phyloP scores from a whole-genome alignment of 2,113 vertebrate species.

The Eptesicus fuscus region DNA sequence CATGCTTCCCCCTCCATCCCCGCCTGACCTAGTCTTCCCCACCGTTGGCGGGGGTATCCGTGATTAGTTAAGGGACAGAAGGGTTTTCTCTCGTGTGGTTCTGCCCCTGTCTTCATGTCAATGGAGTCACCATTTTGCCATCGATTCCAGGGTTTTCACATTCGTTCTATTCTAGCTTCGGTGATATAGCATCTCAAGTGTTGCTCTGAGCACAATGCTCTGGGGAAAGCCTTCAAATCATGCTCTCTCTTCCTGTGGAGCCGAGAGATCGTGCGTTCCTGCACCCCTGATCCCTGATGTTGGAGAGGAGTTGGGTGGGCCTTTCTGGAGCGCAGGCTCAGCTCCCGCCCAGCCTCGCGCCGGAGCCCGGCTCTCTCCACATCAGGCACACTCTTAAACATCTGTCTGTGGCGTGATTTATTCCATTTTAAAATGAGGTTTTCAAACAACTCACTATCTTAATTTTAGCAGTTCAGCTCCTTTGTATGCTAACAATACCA shows the following conservation, averaged over 20 bases:
- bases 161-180: background rate
- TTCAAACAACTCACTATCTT: constrained; percentile 81
- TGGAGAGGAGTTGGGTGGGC: background rate
- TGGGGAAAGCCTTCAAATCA: background rate
- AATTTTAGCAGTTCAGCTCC: constrained; percentile 79
- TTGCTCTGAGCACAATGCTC: background rate
- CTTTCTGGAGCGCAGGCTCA: background rate
- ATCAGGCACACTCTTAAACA: constrained; percentile 56
- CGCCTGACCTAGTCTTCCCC: background rate
- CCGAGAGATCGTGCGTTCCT: background rate
- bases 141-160: background rate
- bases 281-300: background rate
- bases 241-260: background rate
- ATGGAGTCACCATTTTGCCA: background rate
- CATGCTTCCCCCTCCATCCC: background rate
- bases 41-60: no score
- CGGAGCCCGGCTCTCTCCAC: constrained; percentile 48
- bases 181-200: background rate
- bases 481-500: constrained; percentile 79
- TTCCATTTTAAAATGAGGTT: constrained; percentile 78
- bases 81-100: background rate
- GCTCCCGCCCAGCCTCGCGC: background rate
- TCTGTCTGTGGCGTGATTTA: constrained; percentile 69
- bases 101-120: background rate
- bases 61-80: no score